Evolutionary conservation across 2,888 invertebrate species (phyloP).

Genomic region (Oxyteleia sp.): DNA sequence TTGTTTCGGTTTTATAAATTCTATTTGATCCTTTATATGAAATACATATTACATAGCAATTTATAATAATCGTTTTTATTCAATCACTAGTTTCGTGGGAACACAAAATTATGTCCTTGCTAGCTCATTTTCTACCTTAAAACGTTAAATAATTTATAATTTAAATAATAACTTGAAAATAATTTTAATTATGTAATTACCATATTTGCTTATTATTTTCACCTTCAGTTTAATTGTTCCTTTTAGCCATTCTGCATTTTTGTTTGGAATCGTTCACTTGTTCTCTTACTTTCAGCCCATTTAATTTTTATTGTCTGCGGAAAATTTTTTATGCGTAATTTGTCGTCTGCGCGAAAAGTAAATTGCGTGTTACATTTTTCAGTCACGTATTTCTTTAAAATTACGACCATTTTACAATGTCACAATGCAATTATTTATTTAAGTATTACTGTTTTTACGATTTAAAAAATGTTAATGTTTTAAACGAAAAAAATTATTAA

Average conservation of each 20-base stretch:
- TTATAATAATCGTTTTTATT: too few relatives aligned
- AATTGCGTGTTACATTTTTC: conserved; percentile 16
- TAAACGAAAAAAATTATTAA: too few relatives aligned
- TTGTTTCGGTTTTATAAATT: too few relatives aligned
- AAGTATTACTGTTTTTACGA: too few relatives aligned
- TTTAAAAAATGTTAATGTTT: too few relatives aligned
- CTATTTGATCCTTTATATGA: too few relatives aligned
- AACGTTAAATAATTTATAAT: background rate
- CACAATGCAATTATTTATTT: background rate
- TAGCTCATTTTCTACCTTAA: too few relatives aligned
- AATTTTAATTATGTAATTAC: background rate
- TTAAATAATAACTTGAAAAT: background rate
- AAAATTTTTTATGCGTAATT: background rate
- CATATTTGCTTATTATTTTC: background rate
- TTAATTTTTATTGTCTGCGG: conserved; percentile 5
- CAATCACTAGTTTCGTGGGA: too few relatives aligned
- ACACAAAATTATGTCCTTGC: too few relatives aligned
- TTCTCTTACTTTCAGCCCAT: conserved; percentile 35
- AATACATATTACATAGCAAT: too few relatives aligned
- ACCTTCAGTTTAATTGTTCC: conserved; percentile 28
- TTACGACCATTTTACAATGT: background rate
- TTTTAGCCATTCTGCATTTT: conserved; percentile 42
- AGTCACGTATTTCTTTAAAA: conserved; percentile 24
- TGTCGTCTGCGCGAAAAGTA: conserved; percentile 20
- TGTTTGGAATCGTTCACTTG: conserved; percentile 35